These are phyloP conservation scores for Notospermus geniculatus DNA, from an alignment of 1,140 invertebrate genomes.

Conservation along the genomic window DNA sequence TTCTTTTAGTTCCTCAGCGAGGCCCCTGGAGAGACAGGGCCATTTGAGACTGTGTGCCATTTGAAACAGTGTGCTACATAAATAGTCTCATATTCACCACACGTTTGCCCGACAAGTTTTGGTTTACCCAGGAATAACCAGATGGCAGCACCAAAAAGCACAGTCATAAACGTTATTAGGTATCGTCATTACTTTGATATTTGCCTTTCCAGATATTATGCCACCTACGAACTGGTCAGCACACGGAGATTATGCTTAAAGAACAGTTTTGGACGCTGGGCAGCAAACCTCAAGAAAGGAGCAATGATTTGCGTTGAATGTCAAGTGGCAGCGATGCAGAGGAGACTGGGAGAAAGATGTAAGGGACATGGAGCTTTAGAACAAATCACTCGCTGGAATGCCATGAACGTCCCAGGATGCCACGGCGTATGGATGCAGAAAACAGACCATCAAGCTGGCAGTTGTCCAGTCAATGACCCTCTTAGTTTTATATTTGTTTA, in stretches of 20 bases:
- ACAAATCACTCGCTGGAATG: slow-evolving; percentile 43
- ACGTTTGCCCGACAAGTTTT: slow-evolving; percentile 1
- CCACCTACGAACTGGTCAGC: slow-evolving; percentile 32
- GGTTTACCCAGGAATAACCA: no score
- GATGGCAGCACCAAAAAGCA: neutral
- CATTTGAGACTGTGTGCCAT: neutral
- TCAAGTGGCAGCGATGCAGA: slow-evolving; percentile 47
- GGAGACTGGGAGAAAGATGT: slow-evolving; percentile 43
- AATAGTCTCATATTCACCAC: neutral
- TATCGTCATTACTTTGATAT: neutral
- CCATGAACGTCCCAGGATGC: slow-evolving; percentile 44
- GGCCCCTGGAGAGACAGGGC: no score
- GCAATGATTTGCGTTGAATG: slow-evolving; percentile 48
- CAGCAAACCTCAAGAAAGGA: slow-evolving; percentile 32
- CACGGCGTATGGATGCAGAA: slow-evolving; percentile 47
- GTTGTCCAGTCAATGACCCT: slow-evolving; percentile 18
- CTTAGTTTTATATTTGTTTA: slow-evolving; percentile 2
- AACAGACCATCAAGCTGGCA: slow-evolving; percentile 28
- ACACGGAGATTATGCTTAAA: slow-evolving; percentile 29
- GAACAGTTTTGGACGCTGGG: slow-evolving; percentile 28
- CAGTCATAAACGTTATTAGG: neutral
- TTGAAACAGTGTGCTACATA: neutral
- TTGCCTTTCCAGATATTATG: slow-evolving; percentile 38
- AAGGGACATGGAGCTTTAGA: slow-evolving; percentile 45
- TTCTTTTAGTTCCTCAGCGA: no score